These are phyloP conservation scores for Tinea semifulvella DNA, from an alignment of 2,888 invertebrate species.

Conservation along the genomic window DNA sequence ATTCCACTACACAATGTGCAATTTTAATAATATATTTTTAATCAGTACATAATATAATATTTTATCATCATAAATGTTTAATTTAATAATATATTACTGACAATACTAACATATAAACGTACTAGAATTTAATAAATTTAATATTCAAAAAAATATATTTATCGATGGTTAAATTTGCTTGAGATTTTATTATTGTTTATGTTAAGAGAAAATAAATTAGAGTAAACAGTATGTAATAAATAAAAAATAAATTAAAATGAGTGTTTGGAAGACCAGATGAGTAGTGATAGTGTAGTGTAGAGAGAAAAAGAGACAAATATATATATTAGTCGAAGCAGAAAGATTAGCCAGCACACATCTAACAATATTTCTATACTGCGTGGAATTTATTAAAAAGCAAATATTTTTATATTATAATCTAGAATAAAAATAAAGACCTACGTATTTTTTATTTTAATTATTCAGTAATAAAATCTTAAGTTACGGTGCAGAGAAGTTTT, in stretches of 20 bases:
- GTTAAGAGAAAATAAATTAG: conserved; percentile 17
- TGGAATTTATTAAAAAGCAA: no score
- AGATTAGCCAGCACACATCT: conserved; percentile 5
- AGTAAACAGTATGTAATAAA: conserved; percentile 22
- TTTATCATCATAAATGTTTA: conserved; percentile 1
- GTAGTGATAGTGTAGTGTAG: conserved; percentile 26
- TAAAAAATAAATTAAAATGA: conserved; percentile 20
- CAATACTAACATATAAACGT: conserved; percentile 4
- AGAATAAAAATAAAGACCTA: no score
- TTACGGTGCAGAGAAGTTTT: no score
- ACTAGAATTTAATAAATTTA: neutral
- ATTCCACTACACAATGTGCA: conserved; percentile 55
- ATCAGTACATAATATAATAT: neutral
- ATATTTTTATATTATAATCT: no score
- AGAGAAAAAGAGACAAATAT: conserved; percentile 13
- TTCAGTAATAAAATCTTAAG: no score
- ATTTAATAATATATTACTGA: neutral
- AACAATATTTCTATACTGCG: no score
- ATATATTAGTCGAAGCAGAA: conserved; percentile 6
- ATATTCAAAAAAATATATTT: conserved; percentile 27
- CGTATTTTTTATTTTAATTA: no score
- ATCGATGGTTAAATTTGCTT: conserved; percentile 63
- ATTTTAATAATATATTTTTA: conserved; percentile 1
- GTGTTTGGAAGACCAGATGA: conserved; percentile 31
- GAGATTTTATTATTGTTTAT: conserved; percentile 25